Evolutionary conservation across 2,113 vertebrate species (phyloP).

Genomic region (Crotalus tigris): DNA sequence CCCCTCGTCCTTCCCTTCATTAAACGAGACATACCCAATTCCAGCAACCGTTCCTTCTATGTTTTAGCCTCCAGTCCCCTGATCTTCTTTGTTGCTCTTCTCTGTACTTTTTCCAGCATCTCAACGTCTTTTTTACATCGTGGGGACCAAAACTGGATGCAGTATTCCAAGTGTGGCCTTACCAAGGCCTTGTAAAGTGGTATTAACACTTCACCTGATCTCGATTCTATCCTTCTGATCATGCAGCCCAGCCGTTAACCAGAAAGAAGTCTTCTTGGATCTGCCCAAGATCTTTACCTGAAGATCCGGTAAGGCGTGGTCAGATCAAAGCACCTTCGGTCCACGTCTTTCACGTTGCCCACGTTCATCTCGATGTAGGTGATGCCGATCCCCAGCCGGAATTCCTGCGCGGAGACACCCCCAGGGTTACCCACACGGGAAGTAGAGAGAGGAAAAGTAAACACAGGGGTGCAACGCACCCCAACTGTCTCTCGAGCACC

Average conservation of each 20-base stretch:
- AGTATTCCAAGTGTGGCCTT: too few species aligned
- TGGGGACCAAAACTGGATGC: too few species aligned
- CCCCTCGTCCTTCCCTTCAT: too few species aligned
- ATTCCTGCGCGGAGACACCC: constrained; percentile 72
- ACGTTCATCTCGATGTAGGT: constrained; percentile 94
- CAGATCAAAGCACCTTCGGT: constrained; percentile 86
- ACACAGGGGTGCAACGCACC: background rate
- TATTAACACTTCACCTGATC: too few species aligned
- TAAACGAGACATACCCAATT: too few species aligned
- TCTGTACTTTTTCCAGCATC: too few species aligned
- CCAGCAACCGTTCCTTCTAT: too few species aligned
- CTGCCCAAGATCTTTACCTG: constrained; percentile 69
- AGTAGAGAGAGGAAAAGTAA: background rate
- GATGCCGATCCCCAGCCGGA: constrained; percentile 83
- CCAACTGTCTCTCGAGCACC: background rate
- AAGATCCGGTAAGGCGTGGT: constrained; percentile 91
- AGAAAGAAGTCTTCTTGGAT: background rate
- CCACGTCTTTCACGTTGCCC: constrained; percentile 86
- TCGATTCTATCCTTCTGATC: too few species aligned
- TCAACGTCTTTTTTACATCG: too few species aligned
- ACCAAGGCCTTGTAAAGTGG: too few species aligned
- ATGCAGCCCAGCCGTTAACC: background rate
- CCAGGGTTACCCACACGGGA: background rate
- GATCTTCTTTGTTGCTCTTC: too few species aligned
- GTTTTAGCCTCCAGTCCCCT: too few species aligned